Conservation (phyloP, 1,140 invertebrate species). For the Paralvinella palmiformis region DNA sequence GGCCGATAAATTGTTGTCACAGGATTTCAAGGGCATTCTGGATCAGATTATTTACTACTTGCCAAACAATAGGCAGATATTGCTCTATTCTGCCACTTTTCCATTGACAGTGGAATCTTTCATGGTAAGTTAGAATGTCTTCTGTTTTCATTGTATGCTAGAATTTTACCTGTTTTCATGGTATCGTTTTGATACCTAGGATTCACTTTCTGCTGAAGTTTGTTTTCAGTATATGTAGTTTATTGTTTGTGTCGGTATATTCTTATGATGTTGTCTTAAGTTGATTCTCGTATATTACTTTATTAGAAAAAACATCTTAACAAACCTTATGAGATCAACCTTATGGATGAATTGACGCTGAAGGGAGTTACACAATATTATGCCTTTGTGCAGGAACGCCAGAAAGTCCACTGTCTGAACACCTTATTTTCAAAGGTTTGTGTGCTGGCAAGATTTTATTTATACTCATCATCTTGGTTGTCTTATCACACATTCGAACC, state of each 20-base stretch:
- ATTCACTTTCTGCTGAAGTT: too few relatives aligned
- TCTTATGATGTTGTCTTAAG: neutral
- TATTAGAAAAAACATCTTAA: constrained; percentile 87
- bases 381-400: constrained; percentile 99
- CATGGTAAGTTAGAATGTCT: constrained; percentile 61
- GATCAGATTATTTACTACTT: constrained; percentile 92
- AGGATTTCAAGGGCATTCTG: constrained; percentile 98
- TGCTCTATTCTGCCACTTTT: constrained; percentile 98
- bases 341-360: constrained; percentile 98
- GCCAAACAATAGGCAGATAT: constrained; percentile 91
- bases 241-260: too few relatives aligned
- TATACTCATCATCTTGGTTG: too few relatives aligned
- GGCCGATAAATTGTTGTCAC: constrained; percentile 96
- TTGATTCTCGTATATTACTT: constrained; percentile 26
- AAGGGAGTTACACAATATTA: constrained; percentile 99
- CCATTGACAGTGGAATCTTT: constrained; percentile 98
- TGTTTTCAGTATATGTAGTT: too few relatives aligned
- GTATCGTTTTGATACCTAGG: too few relatives aligned
- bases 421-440: constrained; percentile 96
- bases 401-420: constrained; percentile 99
- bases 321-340: constrained; percentile 97
- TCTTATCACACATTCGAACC: too few relatives aligned
- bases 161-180: too few relatives aligned
- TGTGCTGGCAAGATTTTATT: too few relatives aligned
- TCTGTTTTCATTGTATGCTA: neutral